These are phyloP conservation scores for Parapsyche elsis DNA, from an alignment of 1,140 invertebrate species.

Conservation along the genomic window DNA sequence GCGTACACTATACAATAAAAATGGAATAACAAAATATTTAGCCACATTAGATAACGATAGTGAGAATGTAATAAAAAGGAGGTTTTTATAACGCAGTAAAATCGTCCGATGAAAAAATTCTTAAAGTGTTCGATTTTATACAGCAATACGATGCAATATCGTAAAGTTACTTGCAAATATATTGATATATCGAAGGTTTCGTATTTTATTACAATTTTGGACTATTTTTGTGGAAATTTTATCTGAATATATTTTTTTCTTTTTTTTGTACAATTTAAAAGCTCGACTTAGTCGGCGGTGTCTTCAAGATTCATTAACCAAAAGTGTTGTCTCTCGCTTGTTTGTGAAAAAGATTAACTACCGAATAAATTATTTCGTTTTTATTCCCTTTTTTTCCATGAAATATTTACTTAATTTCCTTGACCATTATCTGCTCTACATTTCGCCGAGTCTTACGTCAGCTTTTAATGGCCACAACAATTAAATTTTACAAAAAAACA, in stretches of 20 bases:
- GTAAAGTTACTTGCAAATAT: too few relatives aligned
- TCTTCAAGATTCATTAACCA: conserved; percentile 26
- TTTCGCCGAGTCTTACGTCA: background rate
- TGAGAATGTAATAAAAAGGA: too few relatives aligned
- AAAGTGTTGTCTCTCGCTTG: conserved; percentile 21
- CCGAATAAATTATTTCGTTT: conserved; percentile 30
- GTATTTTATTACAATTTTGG: too few relatives aligned
- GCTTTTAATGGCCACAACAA: conserved; percentile 1
- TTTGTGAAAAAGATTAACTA: conserved; percentile 32
- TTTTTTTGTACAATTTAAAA: background rate
- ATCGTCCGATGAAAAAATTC: too few relatives aligned
- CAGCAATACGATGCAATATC: too few relatives aligned
- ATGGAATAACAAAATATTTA: too few relatives aligned
- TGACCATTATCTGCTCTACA: conserved; percentile 7
- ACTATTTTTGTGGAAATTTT: too few relatives aligned
- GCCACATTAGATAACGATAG: too few relatives aligned
- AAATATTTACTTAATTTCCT: conserved; percentile 31
- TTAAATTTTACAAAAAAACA: background rate
- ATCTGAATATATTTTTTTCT: background rate
- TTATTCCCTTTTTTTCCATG: conserved; percentile 15
- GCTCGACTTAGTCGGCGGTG: background rate
- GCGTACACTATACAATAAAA: too few relatives aligned
- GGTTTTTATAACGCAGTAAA: too few relatives aligned
- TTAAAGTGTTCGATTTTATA: too few relatives aligned
- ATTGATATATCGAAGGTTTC: too few relatives aligned